These are phyloP conservation scores for Malurus alboscapulatus DNA, from an alignment of 2,113 vertebrate species.

Conservation along the genomic window DNA sequence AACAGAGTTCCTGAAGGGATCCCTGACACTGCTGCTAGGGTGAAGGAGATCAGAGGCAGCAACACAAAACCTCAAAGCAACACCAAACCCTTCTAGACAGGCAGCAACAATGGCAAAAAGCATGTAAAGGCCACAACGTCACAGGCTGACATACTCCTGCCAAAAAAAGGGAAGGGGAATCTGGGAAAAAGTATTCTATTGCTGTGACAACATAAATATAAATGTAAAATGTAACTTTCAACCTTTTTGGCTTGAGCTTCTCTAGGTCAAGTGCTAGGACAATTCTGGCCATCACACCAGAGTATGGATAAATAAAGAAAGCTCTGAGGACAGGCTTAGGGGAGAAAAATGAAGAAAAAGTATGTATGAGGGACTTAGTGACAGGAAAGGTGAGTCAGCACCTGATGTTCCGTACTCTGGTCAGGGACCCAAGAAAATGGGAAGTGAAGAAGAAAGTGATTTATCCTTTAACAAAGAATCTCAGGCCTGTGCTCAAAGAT, in stretches of 20 bases:
- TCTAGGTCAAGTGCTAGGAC: not conserved
- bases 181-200: not conserved
- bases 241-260: not conserved
- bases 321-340: not conserved
- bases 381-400: not conserved
- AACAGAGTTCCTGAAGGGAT: not conserved
- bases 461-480: not conserved
- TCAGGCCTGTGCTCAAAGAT: not conserved
- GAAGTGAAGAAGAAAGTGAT: not conserved
- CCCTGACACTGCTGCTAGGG: no score
- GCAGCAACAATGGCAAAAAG: not conserved
- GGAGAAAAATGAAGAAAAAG: accelerated
- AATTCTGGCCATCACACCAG: not conserved
- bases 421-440: not conserved
- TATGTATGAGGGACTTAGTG: not conserved
- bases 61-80: not conserved
- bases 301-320: not conserved
- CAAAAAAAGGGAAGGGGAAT: not conserved
- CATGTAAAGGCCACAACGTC: not conserved
- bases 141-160: not conserved
- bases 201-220: not conserved
- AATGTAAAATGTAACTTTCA: not conserved
- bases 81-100: not conserved
- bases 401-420: not conserved
- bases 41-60: not conserved